Percentiles rank a stretch among this genome's conserved stretches.
phyloP scores from a whole-genome alignment of 2,888 invertebrate species.

The Neoascia interrupta region DNA sequence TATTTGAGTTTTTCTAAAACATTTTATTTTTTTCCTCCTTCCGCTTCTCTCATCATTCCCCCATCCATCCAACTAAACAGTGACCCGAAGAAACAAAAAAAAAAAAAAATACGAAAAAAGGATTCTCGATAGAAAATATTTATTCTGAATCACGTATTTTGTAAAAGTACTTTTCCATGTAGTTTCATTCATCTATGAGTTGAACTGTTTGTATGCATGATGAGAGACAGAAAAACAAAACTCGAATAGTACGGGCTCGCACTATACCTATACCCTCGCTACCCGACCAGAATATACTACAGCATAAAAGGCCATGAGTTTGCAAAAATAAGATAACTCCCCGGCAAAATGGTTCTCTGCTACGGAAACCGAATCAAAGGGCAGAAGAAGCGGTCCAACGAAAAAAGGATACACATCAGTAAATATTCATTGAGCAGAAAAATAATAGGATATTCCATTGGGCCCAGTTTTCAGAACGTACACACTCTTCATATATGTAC shows the following conservation, averaged over 20 bases:
- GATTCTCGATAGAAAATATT: conserved; percentile 65
- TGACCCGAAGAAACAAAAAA: conserved; percentile 30
- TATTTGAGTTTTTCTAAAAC: conserved; percentile 50
- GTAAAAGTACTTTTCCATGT: conserved; percentile 69
- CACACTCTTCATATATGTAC: conserved; percentile 17
- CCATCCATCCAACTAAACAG: conserved; percentile 12
- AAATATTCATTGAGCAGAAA: conserved; percentile 70
- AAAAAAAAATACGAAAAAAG: conserved; percentile 24
- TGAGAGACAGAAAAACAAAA: conserved; percentile 49
- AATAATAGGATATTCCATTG: conserved; percentile 69
- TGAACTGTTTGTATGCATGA: conserved; percentile 62
- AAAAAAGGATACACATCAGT: conserved; percentile 65
- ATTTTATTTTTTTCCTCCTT: conserved; percentile 22
- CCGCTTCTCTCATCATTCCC: conserved; percentile 21
- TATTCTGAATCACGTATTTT: conserved; percentile 69
- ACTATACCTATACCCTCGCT: conserved; percentile 10
- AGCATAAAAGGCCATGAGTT: conserved; percentile 62
- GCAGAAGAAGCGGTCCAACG: conserved; percentile 37
- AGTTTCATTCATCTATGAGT: conserved; percentile 69
- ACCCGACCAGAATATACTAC: not conserved
- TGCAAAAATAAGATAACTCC: conserved; percentile 63
- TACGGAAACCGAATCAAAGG: conserved; percentile 32
- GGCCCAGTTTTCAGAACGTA: conserved; percentile 60
- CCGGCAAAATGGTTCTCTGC: conserved; percentile 15
- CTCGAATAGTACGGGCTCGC: conserved; percentile 4